Evolutionary conservation across 23 tunicate genomes (phyloP).

Genomic region (Pegea sp.): DNA sequence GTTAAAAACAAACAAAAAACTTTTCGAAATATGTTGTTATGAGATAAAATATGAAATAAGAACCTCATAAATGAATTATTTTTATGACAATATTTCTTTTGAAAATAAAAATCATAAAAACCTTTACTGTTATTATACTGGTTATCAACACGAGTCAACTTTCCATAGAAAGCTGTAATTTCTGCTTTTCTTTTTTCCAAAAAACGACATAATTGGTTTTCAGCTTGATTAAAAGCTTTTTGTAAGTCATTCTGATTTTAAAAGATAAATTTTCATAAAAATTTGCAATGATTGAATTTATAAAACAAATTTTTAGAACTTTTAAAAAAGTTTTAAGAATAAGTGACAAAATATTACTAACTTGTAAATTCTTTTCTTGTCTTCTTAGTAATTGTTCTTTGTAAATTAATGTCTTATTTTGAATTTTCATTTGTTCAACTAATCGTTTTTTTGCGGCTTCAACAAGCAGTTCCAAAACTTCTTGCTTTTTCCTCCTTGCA

Average conservation of each 20-base stretch:
- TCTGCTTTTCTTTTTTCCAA: conserved; percentile 72
- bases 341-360: not conserved
- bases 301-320: too few species aligned
- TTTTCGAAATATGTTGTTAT: not conserved
- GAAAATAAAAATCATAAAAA: not conserved
- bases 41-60: not conserved
- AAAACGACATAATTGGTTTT: conserved; percentile 40
- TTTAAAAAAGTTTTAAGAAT: too few species aligned
- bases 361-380: not conserved
- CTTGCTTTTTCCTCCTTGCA: conserved; percentile 18
- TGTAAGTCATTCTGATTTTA: conserved; percentile 29
- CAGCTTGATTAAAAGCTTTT: conserved; percentile 66
- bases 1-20: not conserved
- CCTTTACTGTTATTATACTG: conserved; percentile 96
- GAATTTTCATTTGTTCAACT: not conserved
- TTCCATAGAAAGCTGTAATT: conserved; percentile 77
- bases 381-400: not conserved
- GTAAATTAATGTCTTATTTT: not conserved
- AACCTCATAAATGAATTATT: too few species aligned
- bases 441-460: not conserved
- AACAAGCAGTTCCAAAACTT: conserved; percentile 14
- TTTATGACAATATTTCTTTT: too few species aligned
- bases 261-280: not conserved
- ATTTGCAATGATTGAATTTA: too few species aligned
- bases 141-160: conserved; percentile 54